These are phyloP conservation scores for Axinella damicornis DNA, from an alignment of 37 sponge, comb jelly and placozoan species.

Conservation along the genomic window DNA sequence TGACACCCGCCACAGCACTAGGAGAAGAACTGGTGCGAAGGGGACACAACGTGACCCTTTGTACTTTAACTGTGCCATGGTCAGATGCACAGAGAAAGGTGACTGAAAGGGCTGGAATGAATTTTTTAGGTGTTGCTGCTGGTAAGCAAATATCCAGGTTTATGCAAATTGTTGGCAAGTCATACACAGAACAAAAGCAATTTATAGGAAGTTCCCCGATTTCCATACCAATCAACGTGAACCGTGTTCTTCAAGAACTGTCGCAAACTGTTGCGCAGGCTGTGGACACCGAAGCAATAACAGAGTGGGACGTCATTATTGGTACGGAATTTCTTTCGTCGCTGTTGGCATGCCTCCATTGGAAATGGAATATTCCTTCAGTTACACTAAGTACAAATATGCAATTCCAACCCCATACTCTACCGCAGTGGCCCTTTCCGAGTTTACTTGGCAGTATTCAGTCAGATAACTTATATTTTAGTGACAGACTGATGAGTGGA, in stretches of 20 bases:
- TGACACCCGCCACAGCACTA: slow-evolving; percentile 13
- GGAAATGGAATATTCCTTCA: neutral
- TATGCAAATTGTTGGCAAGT: too few relatives aligned
- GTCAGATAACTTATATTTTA: neutral
- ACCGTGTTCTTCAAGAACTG: neutral
- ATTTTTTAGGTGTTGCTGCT: neutral
- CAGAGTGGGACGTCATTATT: neutral
- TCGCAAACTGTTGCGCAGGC: neutral
- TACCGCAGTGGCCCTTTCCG: slow-evolving; percentile 9
- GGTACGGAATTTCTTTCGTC: neutral
- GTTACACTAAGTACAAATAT: neutral
- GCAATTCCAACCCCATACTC: too few relatives aligned
- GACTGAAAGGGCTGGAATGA: neutral
- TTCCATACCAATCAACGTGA: too few relatives aligned
- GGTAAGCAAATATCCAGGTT: too few relatives aligned
- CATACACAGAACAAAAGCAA: too few relatives aligned
- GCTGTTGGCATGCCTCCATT: neutral
- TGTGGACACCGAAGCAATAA: neutral
- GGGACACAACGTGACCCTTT: slow-evolving; percentile 70
- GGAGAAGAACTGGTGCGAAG: slow-evolving; percentile 59
- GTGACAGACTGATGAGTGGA: too few relatives aligned
- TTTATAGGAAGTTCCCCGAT: too few relatives aligned
- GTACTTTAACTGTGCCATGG: neutral
- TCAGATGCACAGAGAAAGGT: neutral
- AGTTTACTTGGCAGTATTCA: neutral